Evolutionary conservation across 2,113 vertebrate species (phyloP), one percentile per base, ranked within the genome.

Genomic region (Taurulus bubalis): DNA sequence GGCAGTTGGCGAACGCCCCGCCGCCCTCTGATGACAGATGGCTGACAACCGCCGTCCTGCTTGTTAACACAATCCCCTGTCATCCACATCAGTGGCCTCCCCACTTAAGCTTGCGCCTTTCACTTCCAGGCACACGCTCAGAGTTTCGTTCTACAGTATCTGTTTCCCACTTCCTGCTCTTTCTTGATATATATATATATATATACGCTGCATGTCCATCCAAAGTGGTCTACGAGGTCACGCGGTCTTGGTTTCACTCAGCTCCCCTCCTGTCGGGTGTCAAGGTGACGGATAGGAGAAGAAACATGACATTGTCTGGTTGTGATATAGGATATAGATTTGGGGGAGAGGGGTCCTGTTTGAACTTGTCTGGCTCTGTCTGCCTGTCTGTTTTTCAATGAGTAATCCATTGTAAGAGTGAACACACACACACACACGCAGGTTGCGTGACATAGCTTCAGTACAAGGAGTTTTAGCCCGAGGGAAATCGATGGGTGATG

Each of bases 361-460:
- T 94, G 84, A 91, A 91, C 93, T 87, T 91, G 93, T 93, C 90
- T 89, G 89, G 74, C 45, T 71, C 75, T 88, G 85, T 93, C 87
- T 91, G 69, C 79, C 42, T 80, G 88, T 89, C 85, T 91, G 84
- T 75, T 83, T 71, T 90, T 53, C 86, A 92, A 92, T 93, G 91
- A 94, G 89, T 91, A 92, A 93, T 92, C 88, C 80, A 92, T 93
- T 90, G 83, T 86, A 63, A 72, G 81, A 74, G 71, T 84, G 76
- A 92, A 66, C 65, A 71, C 53, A 64, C 68, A 74, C 53, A 69
- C 15, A 40, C 34, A 59, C 42, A 36, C 18, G 36, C 24, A 82
- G 63, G 63, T 65, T 75, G 68, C 71, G 55, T 80, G 72, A 83
- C 85, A 86, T 56, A 60, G 72, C 66, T 85, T 40, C 86, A 76